Evolutionary conservation across 2,113 vertebrate species (phyloP), one percentile per base, ranked within the genome.

Genomic region (Pterophyllum scalare): DNA sequence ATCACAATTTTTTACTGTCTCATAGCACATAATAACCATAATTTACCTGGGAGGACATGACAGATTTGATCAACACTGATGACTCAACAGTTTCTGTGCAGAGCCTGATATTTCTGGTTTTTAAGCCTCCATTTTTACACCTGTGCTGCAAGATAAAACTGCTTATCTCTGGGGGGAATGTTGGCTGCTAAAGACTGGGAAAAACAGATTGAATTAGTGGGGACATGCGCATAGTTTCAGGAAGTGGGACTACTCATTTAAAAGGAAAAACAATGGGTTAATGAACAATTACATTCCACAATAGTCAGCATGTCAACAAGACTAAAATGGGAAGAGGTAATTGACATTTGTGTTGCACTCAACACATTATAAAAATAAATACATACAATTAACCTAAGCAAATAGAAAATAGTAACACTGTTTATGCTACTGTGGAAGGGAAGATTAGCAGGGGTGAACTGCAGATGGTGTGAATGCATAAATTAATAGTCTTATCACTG

Each of bases 31-130:
- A 82, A 85, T 65, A 62, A 65, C 26, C 72, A 15, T 70, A 28
- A 72, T 75, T 79, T 61, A 62, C 82, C 70, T 67, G 58, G 19
- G 26, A 64, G 43, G n/a, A 26, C n/a, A 38, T 33, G 52, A 77
- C 78, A 74, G 52, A 49, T 59, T 24, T 33, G 40, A 86, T 86
- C 74, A 72, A 76, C 43, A 40, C 28, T 74, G 80, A 22, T 26
- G 56, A 79, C 46, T 77, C 58, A 59, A 46, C 3, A 3, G 26
- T 46, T 59, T 46, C 67, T 79, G 78, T 81, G 65, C 60, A 75
- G 43, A 65, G 57, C 75, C 67, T 52, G 59, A 54, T 59, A 78
- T 80, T 35, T 65, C 20, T 77, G 56, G 11, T 38, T 54, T 65
- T 52, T 49, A 79, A 80, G 57, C 52, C 74, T 78, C 7, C 33